Conservation (phyloP, 2,113 vertebrate genomes). For the Ctenomys sociabilis region DNA sequence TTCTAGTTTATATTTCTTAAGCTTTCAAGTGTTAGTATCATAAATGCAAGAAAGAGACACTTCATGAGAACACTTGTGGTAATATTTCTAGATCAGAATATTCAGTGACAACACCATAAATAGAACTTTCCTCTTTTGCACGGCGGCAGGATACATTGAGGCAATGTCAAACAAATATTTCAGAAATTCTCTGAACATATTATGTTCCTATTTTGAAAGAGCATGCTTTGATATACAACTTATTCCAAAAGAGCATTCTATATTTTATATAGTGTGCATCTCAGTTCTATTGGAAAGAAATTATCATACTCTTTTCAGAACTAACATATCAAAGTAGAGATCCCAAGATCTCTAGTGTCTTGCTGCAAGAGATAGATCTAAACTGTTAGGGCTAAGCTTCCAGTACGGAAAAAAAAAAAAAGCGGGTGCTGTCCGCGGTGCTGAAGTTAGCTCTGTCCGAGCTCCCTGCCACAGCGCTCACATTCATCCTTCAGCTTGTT, state of each 20-base stretch:
- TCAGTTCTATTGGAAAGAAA: background rate
- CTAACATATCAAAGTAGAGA: slow-evolving; percentile 3
- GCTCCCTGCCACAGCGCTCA: background rate
- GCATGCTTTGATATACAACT: background rate
- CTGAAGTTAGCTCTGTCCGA: slow-evolving; percentile 11
- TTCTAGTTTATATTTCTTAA: slow-evolving; percentile 6
- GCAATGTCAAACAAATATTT: background rate
- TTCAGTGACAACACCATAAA: background rate
- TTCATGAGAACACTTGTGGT: background rate
- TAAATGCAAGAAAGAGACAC: background rate
- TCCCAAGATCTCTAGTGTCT: background rate
- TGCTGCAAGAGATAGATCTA: background rate
- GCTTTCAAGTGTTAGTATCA: background rate
- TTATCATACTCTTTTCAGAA: background rate
- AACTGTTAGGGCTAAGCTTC: background rate
- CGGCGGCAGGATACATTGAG: background rate
- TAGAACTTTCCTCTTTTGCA: background rate
- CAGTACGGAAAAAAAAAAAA: fast-evolving
- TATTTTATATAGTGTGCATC: background rate
- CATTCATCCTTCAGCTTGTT: fast-evolving
- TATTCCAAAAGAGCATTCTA: background rate
- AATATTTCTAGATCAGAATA: background rate
- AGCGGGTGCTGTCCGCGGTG: slow-evolving; percentile 47
- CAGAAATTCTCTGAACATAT: slow-evolving; percentile 2
- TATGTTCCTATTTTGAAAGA: background rate